Percentiles rank a stretch among this genome's conserved stretches.
These are phyloP conservation scores for Hypomecis punctinalis DNA, from an alignment of 2,888 invertebrate species.

Conservation along the genomic window DNA sequence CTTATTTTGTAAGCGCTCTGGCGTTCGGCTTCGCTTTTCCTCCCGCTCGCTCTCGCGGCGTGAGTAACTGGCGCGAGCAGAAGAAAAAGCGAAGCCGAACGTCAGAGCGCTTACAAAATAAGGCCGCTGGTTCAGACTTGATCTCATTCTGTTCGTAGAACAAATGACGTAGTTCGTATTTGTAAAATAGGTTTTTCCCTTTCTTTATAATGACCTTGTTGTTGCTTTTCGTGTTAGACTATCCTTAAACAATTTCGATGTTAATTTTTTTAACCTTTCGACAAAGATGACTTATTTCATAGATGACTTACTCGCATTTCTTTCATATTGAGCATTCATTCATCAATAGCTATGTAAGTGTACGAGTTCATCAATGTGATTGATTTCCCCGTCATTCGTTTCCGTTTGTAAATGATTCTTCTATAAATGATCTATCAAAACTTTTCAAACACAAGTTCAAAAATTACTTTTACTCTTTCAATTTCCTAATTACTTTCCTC, in stretches of 20 bases:
- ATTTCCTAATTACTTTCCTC: constrained; percentile 20
- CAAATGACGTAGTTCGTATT: neutral
- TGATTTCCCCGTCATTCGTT: neutral
- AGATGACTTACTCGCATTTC: no score
- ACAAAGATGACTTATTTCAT: no score
- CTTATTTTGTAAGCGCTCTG: no score
- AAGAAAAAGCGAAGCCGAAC: no score
- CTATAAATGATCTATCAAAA: constrained; percentile 14
- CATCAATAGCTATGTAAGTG: neutral
- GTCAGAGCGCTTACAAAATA: no score
- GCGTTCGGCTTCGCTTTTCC: no score
- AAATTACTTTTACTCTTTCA: constrained; percentile 16
- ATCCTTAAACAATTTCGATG: neutral
- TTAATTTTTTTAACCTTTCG: no score
- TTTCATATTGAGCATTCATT: neutral
- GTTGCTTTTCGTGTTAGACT: neutral
- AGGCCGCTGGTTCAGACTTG: neutral
- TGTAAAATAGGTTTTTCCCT: neutral
- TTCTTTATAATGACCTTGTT: neutral
- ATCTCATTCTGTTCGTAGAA: constrained; percentile 14
- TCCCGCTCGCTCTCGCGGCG: no score
- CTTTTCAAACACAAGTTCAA: neutral
- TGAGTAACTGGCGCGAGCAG: no score
- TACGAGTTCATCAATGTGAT: no score
- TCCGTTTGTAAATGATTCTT: neutral